phyloP scores from a whole-genome alignment of 2,888 invertebrate genomes.

The Gastrophysa polygoni region DNA sequence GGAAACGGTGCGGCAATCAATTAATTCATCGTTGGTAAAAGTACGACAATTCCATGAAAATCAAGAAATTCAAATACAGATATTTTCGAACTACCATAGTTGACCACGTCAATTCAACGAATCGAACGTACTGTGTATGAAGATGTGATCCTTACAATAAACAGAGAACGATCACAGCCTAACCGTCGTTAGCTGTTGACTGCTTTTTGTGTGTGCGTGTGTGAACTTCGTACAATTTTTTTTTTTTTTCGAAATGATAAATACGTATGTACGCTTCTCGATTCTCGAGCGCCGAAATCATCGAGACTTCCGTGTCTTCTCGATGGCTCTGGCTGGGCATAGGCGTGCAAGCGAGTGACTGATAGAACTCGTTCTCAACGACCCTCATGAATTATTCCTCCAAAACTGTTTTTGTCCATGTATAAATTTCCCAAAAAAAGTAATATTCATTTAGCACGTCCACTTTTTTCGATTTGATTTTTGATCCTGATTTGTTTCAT shows the following conservation, averaged over 20 bases:
- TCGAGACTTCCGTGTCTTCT: slow-evolving; percentile 6
- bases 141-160: too few relatives aligned
- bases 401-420: too few relatives aligned
- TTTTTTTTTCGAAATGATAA: slow-evolving; percentile 5
- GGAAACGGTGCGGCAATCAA: too few relatives aligned
- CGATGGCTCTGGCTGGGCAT: not conserved
- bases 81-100: slow-evolving; percentile 53
- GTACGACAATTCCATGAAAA: slow-evolving; percentile 52
- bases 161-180: not conserved
- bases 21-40: slow-evolving; percentile 41
- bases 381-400: too few relatives aligned
- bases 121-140: not conserved
- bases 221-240: not conserved
- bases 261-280: too few relatives aligned
- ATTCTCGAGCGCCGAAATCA: slow-evolving; percentile 3
- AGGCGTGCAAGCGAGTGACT: too few relatives aligned
- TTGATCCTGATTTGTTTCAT: too few relatives aligned
- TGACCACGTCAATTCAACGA: not conserved
- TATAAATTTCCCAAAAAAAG: too few relatives aligned
- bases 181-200: not conserved
- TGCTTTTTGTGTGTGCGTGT: slow-evolving; percentile 8
- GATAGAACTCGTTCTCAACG: too few relatives aligned
- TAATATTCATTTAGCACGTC: too few relatives aligned
- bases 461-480: too few relatives aligned
- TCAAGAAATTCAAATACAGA: slow-evolving; percentile 53